phyloP scores from a whole-genome alignment of 2,797 vertebrate species.

The Xyrichtys novacula region DNA sequence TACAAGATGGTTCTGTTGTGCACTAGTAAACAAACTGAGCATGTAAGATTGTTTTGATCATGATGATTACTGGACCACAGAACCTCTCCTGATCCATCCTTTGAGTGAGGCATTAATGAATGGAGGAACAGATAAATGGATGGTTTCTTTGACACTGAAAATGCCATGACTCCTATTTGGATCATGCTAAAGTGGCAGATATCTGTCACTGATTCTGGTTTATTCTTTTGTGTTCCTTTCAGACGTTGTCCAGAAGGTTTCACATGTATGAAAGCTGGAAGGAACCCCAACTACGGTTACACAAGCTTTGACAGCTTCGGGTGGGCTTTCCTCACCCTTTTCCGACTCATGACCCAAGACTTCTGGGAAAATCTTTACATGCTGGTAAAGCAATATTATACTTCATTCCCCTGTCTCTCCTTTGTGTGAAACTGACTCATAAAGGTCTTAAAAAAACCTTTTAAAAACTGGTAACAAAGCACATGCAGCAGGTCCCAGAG shows the following conservation, averaged over 20 bases:
- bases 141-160: no score
- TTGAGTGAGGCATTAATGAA: no score
- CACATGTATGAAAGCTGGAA: conserved; percentile 96
- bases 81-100: no score
- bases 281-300: conserved; percentile 98
- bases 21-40: no score
- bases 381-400: conserved; percentile 82
- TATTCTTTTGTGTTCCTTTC: conserved; percentile 27
- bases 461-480: conserved; percentile 18
- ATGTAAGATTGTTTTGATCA: no score
- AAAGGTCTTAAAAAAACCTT: neutral
- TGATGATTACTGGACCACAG: no score
- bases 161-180: neutral
- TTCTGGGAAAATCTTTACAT: conserved; percentile 99
- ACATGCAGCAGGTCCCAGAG: neutral
- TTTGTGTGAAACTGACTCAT: neutral
- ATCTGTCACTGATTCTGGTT: neutral
- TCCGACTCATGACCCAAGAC: conserved; percentile 99
- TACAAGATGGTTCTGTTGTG: neutral
- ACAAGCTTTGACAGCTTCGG: conserved; percentile 99
- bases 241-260: conserved; percentile 91
- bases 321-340: conserved; percentile 98
- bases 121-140: no score
- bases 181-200: neutral
- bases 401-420: neutral